phyloP scores from a whole-genome alignment of 2,888 invertebrate genomes.

The Prenolepis imparis region DNA sequence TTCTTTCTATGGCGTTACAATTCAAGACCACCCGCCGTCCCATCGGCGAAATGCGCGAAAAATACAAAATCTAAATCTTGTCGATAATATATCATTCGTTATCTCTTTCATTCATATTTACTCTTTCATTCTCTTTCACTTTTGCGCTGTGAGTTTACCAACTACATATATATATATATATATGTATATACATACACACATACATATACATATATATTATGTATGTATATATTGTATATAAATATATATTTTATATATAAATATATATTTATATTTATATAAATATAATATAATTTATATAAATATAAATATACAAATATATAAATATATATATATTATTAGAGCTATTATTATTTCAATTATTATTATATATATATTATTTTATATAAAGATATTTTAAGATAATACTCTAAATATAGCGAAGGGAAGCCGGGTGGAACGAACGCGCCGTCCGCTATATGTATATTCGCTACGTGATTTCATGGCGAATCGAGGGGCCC shows the following conservation, averaged over 20 bases:
- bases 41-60: conserved; percentile 81
- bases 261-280: conserved; percentile 78
- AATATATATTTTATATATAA: conserved; percentile 64
- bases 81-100: conserved; percentile 84
- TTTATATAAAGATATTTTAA: conserved; percentile 82
- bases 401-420: conserved; percentile 84
- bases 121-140: conserved; percentile 32
- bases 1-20: conserved; percentile 54
- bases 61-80: conserved; percentile 85
- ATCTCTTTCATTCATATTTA: not conserved
- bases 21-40: conserved; percentile 77
- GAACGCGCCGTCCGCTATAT: conserved; percentile 72
- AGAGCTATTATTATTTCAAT: conserved; percentile 82
- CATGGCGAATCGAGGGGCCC: conserved; percentile 70
- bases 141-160: conserved; percentile 58
- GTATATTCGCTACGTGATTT: conserved; percentile 60
- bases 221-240: conserved; percentile 58
- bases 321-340: conserved; percentile 73
- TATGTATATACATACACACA: conserved; percentile 59
- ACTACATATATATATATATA: conserved; percentile 66
- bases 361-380: conserved; percentile 78
- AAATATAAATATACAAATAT: conserved; percentile 64
- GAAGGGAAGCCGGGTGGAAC: conserved; percentile 83
- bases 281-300: conserved; percentile 59
- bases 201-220: conserved; percentile 64